Base-by-base conservation (phyloP, 2,113 vertebrate species). In the Miniopterus natalensis region DNA sequence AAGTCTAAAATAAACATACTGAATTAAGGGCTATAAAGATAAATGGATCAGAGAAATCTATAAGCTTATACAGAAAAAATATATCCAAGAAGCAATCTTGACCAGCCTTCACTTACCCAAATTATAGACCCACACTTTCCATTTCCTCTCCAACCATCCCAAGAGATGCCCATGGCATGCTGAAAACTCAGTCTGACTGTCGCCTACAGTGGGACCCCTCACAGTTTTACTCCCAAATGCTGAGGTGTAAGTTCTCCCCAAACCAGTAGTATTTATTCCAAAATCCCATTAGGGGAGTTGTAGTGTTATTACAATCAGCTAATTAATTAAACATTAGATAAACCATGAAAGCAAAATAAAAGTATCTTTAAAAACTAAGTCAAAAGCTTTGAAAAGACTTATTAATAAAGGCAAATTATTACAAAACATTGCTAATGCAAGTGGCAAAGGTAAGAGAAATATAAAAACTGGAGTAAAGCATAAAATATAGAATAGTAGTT, bases 271-370 rank as follows among this genome's bases (percentile, higher is more conserved):
- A 87, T 88, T 81, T 91, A 42, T 70, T 81, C 40, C 13, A 63
- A 90, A 92, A 84, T 31, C 18, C 77, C 29, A 92, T n/a, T 42
- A 81, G 53, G 20, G 27, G 10, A 77, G 31, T 83, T 95, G 78
- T 40, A 80, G 1, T 81, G n/a, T 42, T 84, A 88, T 3, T 81
- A 3, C 68, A 53, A 88, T 91, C 40, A 88, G 15, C 45, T 77
- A 81, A 94, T 49, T 85, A 81, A 88, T 66, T 83, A 93, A 68
- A 49, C 80, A 68, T 63, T 49, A 57, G 36, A 75, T 66, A 81
- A 87, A 81, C 27, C 20, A 90, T 10, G 15, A 94, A 84, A 94
- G 12, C 42, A 90, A 95, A 95, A 88, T 66, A 14, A 79, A 88
- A 94, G 68, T 51, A 42, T 27, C 75, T 74, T 79, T 70, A 79